These are phyloP conservation scores for Altica lythri DNA, from an alignment of 2,888 invertebrate genomes.

Conservation along the genomic window DNA sequence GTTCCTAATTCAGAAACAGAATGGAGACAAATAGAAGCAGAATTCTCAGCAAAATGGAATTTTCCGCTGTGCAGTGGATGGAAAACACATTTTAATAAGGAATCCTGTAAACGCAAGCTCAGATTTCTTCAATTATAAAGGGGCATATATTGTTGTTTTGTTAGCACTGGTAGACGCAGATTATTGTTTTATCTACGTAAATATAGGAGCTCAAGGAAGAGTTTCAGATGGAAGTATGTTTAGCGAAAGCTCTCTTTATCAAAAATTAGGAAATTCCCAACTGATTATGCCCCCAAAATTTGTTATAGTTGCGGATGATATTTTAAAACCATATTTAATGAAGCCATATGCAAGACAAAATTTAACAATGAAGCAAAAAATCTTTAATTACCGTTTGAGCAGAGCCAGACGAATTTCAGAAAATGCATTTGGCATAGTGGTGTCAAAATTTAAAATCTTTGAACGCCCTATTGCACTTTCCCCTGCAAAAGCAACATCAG, in stretches of 20 bases:
- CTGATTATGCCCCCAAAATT: not conserved
- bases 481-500: no score
- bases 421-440: no score
- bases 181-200: not conserved
- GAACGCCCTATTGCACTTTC: no score
- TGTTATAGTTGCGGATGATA: not conserved
- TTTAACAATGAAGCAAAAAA: no score
- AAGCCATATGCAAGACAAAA: not conserved
- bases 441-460: no score
- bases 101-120: not conserved
- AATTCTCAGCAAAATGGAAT: not conserved
- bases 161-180: not conserved
- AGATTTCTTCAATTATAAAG: not conserved
- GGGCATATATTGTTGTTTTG: not conserved
- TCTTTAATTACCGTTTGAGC: no score
- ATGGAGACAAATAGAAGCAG: not conserved
- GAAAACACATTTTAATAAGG: not conserved
- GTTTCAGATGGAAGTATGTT: not conserved
- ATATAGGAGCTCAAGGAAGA: constrained; percentile 1
- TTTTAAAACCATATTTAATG: not conserved
- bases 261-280: not conserved
- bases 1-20: not conserved
- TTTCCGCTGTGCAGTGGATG: not conserved
- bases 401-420: no score
- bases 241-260: no score